Percentiles rank a stretch among this genome's conserved stretches.
These are phyloP conservation scores for Agriopis leucophaearia DNA, from an alignment of 2,888 invertebrate species.

Conservation along the genomic window DNA sequence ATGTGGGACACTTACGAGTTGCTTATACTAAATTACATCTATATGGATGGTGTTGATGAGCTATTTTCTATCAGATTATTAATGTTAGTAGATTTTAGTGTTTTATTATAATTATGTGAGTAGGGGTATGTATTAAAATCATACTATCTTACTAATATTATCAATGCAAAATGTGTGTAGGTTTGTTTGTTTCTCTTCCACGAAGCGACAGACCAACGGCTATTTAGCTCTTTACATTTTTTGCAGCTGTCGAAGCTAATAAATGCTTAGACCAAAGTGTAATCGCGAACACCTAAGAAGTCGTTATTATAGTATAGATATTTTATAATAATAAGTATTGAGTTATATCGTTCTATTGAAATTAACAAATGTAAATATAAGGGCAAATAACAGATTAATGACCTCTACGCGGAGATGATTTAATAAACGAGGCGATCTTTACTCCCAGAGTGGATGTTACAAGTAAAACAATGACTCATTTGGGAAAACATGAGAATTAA, in stretches of 20 bases:
- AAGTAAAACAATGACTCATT: constrained; percentile 56
- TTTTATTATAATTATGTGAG: not conserved
- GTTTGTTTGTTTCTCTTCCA: too few relatives aligned
- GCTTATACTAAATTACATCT: constrained; percentile 11
- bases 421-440: constrained; percentile 51
- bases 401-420: constrained; percentile 31
- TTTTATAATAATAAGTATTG: not conserved
- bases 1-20: constrained; percentile 54
- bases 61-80: too few relatives aligned
- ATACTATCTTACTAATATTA: too few relatives aligned
- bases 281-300: too few relatives aligned
- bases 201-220: too few relatives aligned
- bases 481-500: constrained; percentile 46
- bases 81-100: constrained; percentile 4
- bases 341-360: not conserved
- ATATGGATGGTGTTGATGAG: constrained; percentile 24
- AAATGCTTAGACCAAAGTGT: too few relatives aligned
- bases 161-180: too few relatives aligned
- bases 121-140: too few relatives aligned
- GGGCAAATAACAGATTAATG: constrained; percentile 24
- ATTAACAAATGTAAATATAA: constrained; percentile 1
- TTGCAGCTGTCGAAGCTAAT: too few relatives aligned
- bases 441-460: constrained; percentile 53
- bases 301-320: not conserved
- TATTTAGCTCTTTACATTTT: too few relatives aligned